Conservation (phyloP, 2,113 vertebrate genomes). For the Poeciliopsis occidentalis region DNA sequence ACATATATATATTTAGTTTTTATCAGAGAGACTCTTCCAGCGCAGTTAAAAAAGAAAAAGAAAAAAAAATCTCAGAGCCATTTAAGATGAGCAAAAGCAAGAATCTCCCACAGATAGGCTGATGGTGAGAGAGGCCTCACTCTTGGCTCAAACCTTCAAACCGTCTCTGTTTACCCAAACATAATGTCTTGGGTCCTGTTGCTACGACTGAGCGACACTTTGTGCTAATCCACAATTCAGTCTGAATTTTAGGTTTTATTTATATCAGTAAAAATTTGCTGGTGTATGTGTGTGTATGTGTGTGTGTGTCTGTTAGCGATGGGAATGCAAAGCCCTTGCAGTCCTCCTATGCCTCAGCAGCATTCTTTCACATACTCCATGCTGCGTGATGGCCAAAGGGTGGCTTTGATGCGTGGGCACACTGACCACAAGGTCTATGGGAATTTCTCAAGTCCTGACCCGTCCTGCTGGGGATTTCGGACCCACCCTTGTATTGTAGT, state of each 20-base stretch:
- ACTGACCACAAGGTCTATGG: slow-evolving; percentile 62
- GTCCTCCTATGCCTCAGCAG: slow-evolving; percentile 48
- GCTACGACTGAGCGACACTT: slow-evolving; percentile 10
- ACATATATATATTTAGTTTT: slow-evolving; percentile 10
- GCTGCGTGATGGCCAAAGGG: slow-evolving; percentile 61
- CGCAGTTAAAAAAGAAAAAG: slow-evolving; percentile 33
- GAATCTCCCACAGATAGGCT: slow-evolving; percentile 33
- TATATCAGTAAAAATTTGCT: slow-evolving; percentile 28
- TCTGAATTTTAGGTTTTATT: slow-evolving; percentile 35
- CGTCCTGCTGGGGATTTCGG: slow-evolving; percentile 29
- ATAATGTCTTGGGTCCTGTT: slow-evolving; percentile 19
- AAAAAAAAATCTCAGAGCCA: slow-evolving; percentile 46
- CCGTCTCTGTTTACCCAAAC: slow-evolving; percentile 50
- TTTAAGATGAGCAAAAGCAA: slow-evolving; percentile 47
- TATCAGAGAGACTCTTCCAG: slow-evolving; percentile 41
- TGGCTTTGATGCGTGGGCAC: slow-evolving; percentile 49
- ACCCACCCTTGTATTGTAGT: not conserved
- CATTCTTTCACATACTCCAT: slow-evolving; percentile 79
- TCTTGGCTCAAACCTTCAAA: slow-evolving; percentile 32
- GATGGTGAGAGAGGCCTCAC: slow-evolving; percentile 42
- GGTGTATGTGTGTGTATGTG: not conserved
- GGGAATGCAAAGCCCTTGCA: slow-evolving; percentile 59
- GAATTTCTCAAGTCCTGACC: slow-evolving; percentile 57
- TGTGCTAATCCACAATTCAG: slow-evolving; percentile 34
- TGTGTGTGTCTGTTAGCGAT: slow-evolving; percentile 20